These are phyloP conservation scores for Drosophila quadrilineata DNA, from an alignment of 1,140 invertebrate species.

Conservation along the genomic window DNA sequence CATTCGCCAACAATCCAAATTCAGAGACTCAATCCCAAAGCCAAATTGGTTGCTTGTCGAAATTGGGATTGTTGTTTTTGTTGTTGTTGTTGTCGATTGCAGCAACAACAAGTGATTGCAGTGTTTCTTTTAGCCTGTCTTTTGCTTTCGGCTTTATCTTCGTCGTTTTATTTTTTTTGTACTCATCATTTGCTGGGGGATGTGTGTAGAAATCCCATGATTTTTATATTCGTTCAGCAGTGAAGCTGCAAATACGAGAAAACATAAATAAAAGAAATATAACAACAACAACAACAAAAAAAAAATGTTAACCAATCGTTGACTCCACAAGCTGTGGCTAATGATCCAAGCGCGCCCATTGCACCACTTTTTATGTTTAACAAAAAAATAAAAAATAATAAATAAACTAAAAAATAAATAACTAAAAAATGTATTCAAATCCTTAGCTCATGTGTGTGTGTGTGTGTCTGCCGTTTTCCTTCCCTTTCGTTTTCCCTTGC, in stretches of 20 bases:
- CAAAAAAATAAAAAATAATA: slow-evolving; percentile 24
- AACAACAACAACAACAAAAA: slow-evolving; percentile 15
- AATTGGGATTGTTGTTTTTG: no score
- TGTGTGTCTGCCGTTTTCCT: slow-evolving; percentile 13
- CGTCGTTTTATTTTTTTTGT: slow-evolving; percentile 23
- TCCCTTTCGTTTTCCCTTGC: not conserved
- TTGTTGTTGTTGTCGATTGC: slow-evolving; percentile 25
- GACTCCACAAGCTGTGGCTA: slow-evolving; percentile 44
- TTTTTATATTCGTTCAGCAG: slow-evolving; percentile 69
- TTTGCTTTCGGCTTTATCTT: slow-evolving; percentile 15
- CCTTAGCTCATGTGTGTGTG: slow-evolving; percentile 46
- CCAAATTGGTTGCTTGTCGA: not conserved
- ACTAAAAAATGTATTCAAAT: slow-evolving; percentile 67
- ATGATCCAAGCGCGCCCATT: slow-evolving; percentile 57
- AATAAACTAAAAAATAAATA: slow-evolving; percentile 16
- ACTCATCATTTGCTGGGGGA: slow-evolving; percentile 47
- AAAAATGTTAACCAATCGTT: slow-evolving; percentile 54
- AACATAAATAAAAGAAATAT: slow-evolving; percentile 21
- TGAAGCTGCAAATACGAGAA: slow-evolving; percentile 61
- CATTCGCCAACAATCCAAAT: slow-evolving; percentile 25
- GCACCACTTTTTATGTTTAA: slow-evolving; percentile 53
- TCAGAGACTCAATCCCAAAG: no score
- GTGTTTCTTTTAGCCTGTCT: slow-evolving; percentile 33
- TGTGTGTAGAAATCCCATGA: slow-evolving; percentile 67
- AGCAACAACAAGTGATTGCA: slow-evolving; percentile 28